Evolutionary conservation across 2,797 vertebrate genomes (phyloP).

Genomic region (Forpus xanthops): DNA sequence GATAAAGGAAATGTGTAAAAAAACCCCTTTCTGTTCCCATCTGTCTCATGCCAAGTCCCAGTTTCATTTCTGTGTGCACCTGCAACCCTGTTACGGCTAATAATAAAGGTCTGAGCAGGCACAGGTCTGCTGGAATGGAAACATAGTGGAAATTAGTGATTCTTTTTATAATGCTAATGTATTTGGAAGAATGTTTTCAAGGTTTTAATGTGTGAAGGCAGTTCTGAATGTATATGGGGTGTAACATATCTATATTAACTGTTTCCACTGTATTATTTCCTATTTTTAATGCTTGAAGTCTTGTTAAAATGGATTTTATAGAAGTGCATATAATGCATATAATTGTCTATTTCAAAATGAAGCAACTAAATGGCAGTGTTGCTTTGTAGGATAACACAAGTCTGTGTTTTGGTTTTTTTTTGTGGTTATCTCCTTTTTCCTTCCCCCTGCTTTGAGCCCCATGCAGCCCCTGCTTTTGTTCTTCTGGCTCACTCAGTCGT

Average conservation of each 20-base stretch:
- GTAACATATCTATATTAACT: background rate
- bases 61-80: background rate
- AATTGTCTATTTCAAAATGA: background rate
- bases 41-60: background rate
- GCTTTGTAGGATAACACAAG: background rate
- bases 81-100: background rate
- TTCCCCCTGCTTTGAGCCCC: background rate
- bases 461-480: background rate
- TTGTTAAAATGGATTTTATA: background rate
- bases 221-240: background rate
- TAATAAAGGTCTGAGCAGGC: background rate
- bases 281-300: background rate
- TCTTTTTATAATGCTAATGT: background rate
- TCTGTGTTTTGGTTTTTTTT: background rate
- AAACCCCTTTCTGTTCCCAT: background rate
- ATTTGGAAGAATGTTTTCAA: background rate
- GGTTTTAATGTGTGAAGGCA: background rate
- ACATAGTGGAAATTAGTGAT: background rate
- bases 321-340: background rate
- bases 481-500: background rate
- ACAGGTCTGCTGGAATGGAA: background rate
- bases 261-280: background rate
- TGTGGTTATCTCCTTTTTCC: background rate
- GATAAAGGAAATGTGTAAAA: background rate
- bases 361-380: background rate